Evolutionary conservation across 2,797 vertebrate species (phyloP).

Genomic region (Sebastes aleutianus): DNA sequence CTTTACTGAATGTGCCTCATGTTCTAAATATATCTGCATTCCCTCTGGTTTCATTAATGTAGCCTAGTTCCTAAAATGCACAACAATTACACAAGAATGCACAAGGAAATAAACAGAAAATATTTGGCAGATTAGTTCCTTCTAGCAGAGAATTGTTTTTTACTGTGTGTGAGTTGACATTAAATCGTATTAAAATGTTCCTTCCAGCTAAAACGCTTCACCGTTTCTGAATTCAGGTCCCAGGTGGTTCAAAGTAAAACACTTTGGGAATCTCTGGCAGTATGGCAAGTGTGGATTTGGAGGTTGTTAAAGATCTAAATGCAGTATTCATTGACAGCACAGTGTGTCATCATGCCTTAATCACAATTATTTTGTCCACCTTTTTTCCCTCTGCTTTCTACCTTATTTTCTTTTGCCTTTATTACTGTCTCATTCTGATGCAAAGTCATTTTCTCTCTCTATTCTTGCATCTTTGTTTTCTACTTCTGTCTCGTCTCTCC

Average conservation of each 20-base stretch:
- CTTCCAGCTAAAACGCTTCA: not conserved
- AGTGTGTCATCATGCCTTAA: not conserved
- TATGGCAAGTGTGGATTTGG: conserved; percentile 5
- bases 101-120: not conserved
- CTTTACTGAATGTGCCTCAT: not conserved
- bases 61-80: not conserved
- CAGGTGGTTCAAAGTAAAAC: conserved; percentile 4
- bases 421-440: conserved; percentile 5
- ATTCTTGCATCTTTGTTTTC: conserved; percentile 15
- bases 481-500: conserved; percentile 10
- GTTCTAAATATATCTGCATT: conserved; percentile 3
- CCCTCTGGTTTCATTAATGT: not conserved
- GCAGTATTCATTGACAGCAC: not conserved
- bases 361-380: not conserved
- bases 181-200: not conserved
- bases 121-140: not conserved
- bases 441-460: not conserved
- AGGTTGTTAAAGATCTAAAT: not conserved
- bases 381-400: not conserved
- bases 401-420: not conserved
- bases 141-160: not conserved
- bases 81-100: not conserved
- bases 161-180: not conserved
- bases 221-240: not conserved
- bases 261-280: conserved; percentile 1